phyloP scores from a whole-genome alignment of 53 echinoderm and acorn worm genomes.

The Echinarachnius parma region DNA sequence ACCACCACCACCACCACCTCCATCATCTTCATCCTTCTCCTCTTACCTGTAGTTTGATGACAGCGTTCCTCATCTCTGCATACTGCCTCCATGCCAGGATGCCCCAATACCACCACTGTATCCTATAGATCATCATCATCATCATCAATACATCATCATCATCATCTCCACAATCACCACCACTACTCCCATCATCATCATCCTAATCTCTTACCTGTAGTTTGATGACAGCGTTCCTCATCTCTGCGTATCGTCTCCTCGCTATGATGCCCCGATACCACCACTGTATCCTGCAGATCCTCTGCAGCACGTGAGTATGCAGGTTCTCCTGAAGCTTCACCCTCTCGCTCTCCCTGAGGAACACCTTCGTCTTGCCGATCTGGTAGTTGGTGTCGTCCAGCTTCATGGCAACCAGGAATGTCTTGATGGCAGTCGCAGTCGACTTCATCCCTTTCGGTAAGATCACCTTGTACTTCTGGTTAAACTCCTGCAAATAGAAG shows the following conservation, averaged over 20 bases:
- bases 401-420: constrained; percentile 76
- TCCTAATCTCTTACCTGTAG: constrained; percentile 65
- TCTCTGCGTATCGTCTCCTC: constrained; percentile 70
- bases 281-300: constrained; percentile 76
- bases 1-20: too few relatives aligned
- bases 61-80: constrained; percentile 60
- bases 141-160: neutral
- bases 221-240: constrained; percentile 61
- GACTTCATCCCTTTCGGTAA: constrained; percentile 68
- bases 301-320: constrained; percentile 75
- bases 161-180: neutral
- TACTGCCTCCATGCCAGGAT: constrained; percentile 74
- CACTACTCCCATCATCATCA: neutral
- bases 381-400: constrained; percentile 89
- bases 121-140: constrained; percentile 64
- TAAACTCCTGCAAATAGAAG: constrained; percentile 90
- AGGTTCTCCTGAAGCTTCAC: constrained; percentile 91
- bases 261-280: constrained; percentile 82
- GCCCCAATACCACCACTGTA: constrained; percentile 89
- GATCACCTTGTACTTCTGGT: constrained; percentile 82
- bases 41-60: constrained; percentile 78
- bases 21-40: neutral
- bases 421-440: constrained; percentile 62
- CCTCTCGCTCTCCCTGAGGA: constrained; percentile 85
- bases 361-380: constrained; percentile 90